phyloP scores from a whole-genome alignment of 2,888 invertebrate genomes.

The Phengaris alcon region DNA sequence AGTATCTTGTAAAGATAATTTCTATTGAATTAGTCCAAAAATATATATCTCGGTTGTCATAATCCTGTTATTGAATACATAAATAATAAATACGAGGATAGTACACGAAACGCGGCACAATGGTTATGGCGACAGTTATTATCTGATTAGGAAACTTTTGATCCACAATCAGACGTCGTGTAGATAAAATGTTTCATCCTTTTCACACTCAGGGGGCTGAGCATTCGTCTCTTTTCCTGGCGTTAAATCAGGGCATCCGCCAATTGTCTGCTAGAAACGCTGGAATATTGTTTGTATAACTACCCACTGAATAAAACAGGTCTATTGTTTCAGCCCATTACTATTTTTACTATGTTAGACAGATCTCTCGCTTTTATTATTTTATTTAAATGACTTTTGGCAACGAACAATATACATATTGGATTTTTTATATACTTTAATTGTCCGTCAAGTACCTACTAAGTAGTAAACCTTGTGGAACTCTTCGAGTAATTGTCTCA shows the following conservation, averaged over 20 bases:
- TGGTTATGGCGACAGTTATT: conserved; percentile 28
- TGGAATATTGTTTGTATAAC: conserved; percentile 30
- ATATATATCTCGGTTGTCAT: neutral
- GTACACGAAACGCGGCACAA: conserved; percentile 3
- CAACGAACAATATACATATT: too few relatives aligned
- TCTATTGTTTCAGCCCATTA: conserved; percentile 29
- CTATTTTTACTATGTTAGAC: conserved; percentile 19
- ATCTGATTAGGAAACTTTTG: conserved; percentile 35
- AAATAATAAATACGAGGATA: neutral
- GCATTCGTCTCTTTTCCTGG: conserved; percentile 32
- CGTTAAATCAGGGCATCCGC: conserved; percentile 32
- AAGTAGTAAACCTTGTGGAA: too few relatives aligned
- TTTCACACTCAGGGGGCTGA: conserved; percentile 26
- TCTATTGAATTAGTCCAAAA: too few relatives aligned
- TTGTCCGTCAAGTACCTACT: too few relatives aligned
- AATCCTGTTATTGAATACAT: neutral
- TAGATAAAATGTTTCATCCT: conserved; percentile 32
- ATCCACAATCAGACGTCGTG: conserved; percentile 36
- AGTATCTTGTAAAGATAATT: too few relatives aligned
- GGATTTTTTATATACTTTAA: too few relatives aligned
- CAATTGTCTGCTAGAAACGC: conserved; percentile 26
- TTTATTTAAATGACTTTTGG: conserved; percentile 1
- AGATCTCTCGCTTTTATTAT: neutral
- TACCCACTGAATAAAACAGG: conserved; percentile 27
- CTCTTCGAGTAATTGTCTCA: too few relatives aligned